Percentiles rank a stretch among this genome's conserved stretches.
Evolutionary conservation across 2,113 vertebrate genomes (phyloP).

Genomic region (Microtus oregoni): DNA sequence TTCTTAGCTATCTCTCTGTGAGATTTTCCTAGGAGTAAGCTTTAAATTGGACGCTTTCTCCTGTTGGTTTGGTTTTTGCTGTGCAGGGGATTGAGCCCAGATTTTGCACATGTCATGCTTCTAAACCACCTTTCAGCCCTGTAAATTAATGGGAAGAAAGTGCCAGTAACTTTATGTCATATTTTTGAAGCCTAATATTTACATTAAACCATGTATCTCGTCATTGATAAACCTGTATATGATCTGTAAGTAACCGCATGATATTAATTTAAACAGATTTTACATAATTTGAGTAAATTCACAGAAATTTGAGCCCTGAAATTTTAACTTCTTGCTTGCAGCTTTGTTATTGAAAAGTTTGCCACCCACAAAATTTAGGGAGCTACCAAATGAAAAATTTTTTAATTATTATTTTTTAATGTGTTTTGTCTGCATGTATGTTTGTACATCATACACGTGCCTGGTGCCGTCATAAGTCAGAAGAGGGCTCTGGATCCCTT

Average conservation of each 20-base stretch:
- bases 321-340: constrained; percentile 47
- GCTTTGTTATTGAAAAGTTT: neutral
- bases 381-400: neutral
- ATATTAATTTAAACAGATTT: neutral
- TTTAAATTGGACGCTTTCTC: neutral
- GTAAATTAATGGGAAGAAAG: constrained; percentile 3
- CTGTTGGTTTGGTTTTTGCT: neutral
- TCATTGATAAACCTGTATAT: neutral
- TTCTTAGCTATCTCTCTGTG: neutral
- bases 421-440: too few relatives aligned
- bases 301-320: neutral
- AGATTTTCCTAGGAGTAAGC: constrained; percentile 31
- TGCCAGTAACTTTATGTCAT: neutral
- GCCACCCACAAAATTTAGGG: constrained; percentile 27
- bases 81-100: neutral
- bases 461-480: too few relatives aligned
- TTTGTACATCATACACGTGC: too few relatives aligned
- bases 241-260: neutral
- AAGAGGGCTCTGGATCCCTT: too few relatives aligned
- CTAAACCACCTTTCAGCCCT: neutral
- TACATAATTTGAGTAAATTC: neutral
- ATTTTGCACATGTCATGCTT: neutral
- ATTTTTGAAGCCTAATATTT: constrained; percentile 39
- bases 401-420: too few relatives aligned
- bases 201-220: neutral